phyloP scores from a whole-genome alignment of 1,140 invertebrate genomes.

The Vanessa tameamea region DNA sequence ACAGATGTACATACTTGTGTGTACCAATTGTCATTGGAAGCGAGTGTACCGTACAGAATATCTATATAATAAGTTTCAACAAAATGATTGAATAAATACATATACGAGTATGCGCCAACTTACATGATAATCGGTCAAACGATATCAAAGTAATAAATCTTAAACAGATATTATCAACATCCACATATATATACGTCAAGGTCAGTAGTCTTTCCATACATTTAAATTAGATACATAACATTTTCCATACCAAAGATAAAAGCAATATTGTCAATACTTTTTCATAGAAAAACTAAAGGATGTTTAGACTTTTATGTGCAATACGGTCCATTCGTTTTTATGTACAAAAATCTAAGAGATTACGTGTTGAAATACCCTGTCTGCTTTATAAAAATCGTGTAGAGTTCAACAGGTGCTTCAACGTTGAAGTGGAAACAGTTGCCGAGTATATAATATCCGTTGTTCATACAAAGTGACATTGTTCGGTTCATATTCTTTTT shows the following conservation, averaged over 20 bases:
- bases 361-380: neutral
- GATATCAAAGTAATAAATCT: too few relatives aligned
- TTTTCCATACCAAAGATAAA: neutral
- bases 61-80: too few relatives aligned
- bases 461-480: conserved; percentile 23
- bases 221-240: neutral
- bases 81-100: too few relatives aligned
- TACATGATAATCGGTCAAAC: too few relatives aligned
- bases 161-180: too few relatives aligned
- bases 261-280: neutral
- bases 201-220: neutral
- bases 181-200: too few relatives aligned
- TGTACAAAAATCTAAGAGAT: conserved; percentile 10
- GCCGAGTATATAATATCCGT: conserved; percentile 18
- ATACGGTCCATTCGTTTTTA: neutral
- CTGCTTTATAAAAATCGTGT: conserved; percentile 20
- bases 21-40: too few relatives aligned
- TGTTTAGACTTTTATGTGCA: neutral
- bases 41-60: too few relatives aligned
- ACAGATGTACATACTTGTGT: too few relatives aligned
- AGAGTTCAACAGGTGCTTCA: conserved; percentile 23
- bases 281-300: neutral
- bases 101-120: too few relatives aligned
- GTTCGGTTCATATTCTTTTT: conserved; percentile 7
- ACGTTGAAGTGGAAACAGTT: conserved; percentile 8